Percentiles rank a stretch among this genome's conserved stretches.
phyloP scores from a whole-genome alignment of 1,140 invertebrate genomes.

The Drosophila navojoa region DNA sequence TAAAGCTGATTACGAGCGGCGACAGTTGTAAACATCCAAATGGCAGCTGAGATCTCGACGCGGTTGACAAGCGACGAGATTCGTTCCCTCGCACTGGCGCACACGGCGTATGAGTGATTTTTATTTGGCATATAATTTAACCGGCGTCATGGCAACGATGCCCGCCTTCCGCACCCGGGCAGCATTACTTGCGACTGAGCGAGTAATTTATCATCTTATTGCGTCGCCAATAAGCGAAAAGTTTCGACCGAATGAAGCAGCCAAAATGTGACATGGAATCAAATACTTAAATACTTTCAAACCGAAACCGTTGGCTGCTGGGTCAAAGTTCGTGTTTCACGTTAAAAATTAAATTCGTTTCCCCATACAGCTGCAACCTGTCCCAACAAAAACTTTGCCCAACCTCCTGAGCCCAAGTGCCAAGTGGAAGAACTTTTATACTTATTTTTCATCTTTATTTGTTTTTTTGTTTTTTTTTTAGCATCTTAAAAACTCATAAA shows the following conservation, averaged over 20 bases:
- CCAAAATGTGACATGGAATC: constrained; percentile 5
- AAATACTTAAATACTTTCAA: constrained; percentile 56
- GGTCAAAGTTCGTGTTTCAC: constrained; percentile 37
- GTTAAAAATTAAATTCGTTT: constrained; percentile 62
- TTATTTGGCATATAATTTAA: constrained; percentile 79
- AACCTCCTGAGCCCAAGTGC: background rate
- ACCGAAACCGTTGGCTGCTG: constrained; percentile 8
- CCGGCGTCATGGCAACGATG: constrained; percentile 69
- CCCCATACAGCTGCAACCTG: constrained; percentile 41
- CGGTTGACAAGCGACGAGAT: constrained; percentile 70
- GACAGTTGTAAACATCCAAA: constrained; percentile 77
- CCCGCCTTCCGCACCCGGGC: background rate
- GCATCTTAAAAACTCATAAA: constrained; percentile 59
- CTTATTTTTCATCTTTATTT: too few species aligned
- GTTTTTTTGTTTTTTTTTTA: constrained; percentile 5
- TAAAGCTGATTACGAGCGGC: constrained; percentile 75
- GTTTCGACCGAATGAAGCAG: constrained; percentile 10
- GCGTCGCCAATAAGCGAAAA: constrained; percentile 36
- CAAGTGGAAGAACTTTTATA: constrained; percentile 35
- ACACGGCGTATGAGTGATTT: constrained; percentile 75
- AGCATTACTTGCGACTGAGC: constrained; percentile 25
- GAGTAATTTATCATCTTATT: constrained; percentile 69
- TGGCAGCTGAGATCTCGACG: constrained; percentile 50
- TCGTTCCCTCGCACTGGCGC: constrained; percentile 47
- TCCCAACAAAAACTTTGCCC: background rate